Evolutionary conservation across 2,797 vertebrate species (phyloP), one percentile per base, ranked within the genome.

Genomic region (Astyanax mexicanus): DNA sequence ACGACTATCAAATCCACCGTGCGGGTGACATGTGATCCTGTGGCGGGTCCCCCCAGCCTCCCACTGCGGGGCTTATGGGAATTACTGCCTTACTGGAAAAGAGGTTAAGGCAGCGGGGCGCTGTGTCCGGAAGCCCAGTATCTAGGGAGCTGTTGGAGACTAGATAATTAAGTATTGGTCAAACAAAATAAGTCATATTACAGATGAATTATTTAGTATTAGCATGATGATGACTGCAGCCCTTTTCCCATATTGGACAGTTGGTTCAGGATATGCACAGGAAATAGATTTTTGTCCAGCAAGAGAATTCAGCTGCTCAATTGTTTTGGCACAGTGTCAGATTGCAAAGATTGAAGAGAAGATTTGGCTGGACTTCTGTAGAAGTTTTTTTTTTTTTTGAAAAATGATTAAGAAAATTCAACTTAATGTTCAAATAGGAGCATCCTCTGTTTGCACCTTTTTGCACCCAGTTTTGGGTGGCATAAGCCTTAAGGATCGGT

Each of bases 151-250:
- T 71, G 89, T 93, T 80, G 89, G 82, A 80, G 79, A 85, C 55
- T 77, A 84, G 75, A 88, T 91, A 89, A 93, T 93, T 91, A 92
- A 92, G 88, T 90, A 81, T 80, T 45, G 60, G 85, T 85, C 86
- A 85, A 87, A 91, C 77, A 84, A 84, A 88, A 58, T 58, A 58
- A 58, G 55, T 58, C 55, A 91, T 86, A 91, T 85, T 86, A 58
- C 77, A 74, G 69, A 92, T 92, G 44, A 90, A 92, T 93, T 89
- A 93, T 92, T 92, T 86, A 90, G 81, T 83, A 81, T 88, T 85
- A 87, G 85, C 65, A 80, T 77, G 75, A 66, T 45, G 76, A 81
- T 79, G 61, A 54, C 67, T 27, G 13, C 35, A 29, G 35, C 35
- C 6, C 25, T 70, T 75, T 58, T 78, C 35, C 54, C 64, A 54